Percentiles rank a stretch among this genome's conserved stretches.
These are phyloP conservation scores for Clytia hemisphaerica DNA, from an alignment of 30 jellyfish, hydroid and myxozoan species.

Conservation along the genomic window DNA sequence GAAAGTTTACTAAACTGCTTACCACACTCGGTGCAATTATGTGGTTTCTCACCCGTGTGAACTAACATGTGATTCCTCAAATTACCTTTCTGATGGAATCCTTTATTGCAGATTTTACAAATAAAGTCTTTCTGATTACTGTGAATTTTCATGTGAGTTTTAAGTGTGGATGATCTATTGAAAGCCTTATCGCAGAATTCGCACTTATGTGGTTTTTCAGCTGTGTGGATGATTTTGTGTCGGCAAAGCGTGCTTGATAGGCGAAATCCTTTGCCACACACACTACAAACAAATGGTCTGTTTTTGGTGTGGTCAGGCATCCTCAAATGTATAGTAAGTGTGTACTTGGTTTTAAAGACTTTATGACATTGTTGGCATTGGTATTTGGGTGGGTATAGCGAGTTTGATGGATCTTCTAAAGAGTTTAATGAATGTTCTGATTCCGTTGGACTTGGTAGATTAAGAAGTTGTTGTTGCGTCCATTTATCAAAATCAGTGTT, in stretches of 20 bases:
- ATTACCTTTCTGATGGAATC: conserved; percentile 92
- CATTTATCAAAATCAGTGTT: background rate
- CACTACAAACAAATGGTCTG: conserved; percentile 94
- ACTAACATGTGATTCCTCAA: conserved; percentile 71
- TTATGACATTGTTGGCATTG: conserved; percentile 91
- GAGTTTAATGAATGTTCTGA: conserved; percentile 15
- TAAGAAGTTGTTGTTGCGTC: background rate
- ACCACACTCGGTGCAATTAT: conserved; percentile 66
- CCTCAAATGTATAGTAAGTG: conserved; percentile 73
- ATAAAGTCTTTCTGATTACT: conserved; percentile 65
- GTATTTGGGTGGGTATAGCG: conserved; percentile 47
- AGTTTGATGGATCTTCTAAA: background rate
- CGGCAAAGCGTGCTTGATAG: conserved; percentile 97
- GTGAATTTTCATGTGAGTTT: conserved; percentile 91
- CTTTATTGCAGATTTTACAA: conserved; percentile 85
- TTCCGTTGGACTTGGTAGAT: conserved; percentile 32
- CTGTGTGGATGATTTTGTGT: conserved; percentile 85
- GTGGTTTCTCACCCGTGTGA: conserved; percentile 97
- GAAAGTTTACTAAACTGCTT: conserved; percentile 75
- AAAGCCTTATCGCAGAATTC: conserved; percentile 83
- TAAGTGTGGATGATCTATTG: conserved; percentile 81
- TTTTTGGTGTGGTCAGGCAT: conserved; percentile 94
- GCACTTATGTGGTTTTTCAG: conserved; percentile 92
- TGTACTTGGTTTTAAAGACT: conserved; percentile 73
- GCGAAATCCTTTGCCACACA: conserved; percentile 92